Evolutionary conservation across 1,140 invertebrate genomes (phyloP).

Genomic region (Dysdera silvatica): DNA sequence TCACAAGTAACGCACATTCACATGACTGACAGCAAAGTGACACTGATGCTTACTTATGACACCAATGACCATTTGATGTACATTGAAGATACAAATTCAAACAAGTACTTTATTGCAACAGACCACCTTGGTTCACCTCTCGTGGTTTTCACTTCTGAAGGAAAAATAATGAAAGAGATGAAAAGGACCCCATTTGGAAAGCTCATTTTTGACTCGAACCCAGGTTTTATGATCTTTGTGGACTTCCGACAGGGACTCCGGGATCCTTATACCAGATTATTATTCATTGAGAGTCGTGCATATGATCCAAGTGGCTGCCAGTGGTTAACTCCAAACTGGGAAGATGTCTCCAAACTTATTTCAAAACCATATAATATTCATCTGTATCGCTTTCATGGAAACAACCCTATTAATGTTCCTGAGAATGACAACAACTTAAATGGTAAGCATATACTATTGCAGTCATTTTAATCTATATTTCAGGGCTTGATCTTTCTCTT

Average conservation of each 20-base stretch:
- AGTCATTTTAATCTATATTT: neutral
- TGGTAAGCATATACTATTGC: slow-evolving; percentile 13
- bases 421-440: slow-evolving; percentile 23
- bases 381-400: slow-evolving; percentile 81
- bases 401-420: slow-evolving; percentile 73
- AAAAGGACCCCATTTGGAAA: slow-evolving; percentile 89
- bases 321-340: slow-evolving; percentile 89
- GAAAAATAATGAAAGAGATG: slow-evolving; percentile 84
- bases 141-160: slow-evolving; percentile 90
- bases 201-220: slow-evolving; percentile 89
- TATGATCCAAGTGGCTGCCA: slow-evolving; percentile 90
- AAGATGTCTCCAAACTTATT: slow-evolving; percentile 67
- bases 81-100: slow-evolving; percentile 65
- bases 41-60: slow-evolving; percentile 77
- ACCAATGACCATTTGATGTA: slow-evolving; percentile 81
- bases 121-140: slow-evolving; percentile 90
- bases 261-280: slow-evolving; percentile 79
- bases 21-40: slow-evolving; percentile 79
- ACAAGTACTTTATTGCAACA: slow-evolving; percentile 86
- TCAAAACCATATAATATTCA: slow-evolving; percentile 68
- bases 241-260: slow-evolving; percentile 86
- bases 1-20: slow-evolving; percentile 74
- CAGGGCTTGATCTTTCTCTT: no score
- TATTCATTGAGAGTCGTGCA: slow-evolving; percentile 85
- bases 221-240: slow-evolving; percentile 82